phyloP scores from a whole-genome alignment of 2,888 invertebrate species.

The Eupeodes luniger region DNA sequence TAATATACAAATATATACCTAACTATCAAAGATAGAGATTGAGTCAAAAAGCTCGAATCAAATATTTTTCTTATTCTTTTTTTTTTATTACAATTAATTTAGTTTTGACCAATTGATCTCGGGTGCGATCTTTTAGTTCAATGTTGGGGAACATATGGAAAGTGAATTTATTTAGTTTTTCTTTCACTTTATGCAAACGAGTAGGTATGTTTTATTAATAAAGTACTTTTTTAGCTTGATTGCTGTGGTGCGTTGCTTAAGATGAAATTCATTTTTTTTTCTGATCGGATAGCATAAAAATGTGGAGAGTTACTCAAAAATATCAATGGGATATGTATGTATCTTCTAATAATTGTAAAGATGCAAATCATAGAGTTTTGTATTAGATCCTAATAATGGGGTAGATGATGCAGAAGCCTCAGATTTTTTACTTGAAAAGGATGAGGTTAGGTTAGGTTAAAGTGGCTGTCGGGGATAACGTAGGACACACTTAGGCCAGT shows the following conservation, averaged over 20 bases:
- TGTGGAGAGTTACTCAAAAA: not conserved
- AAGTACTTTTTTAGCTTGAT: too few relatives aligned
- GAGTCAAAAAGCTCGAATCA: constrained; percentile 35
- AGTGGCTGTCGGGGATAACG: too few relatives aligned
- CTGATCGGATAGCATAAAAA: not conserved
- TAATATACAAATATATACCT: not conserved
- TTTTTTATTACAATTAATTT: constrained; percentile 69
- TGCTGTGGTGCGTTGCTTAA: constrained; percentile 3
- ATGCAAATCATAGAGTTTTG: too few relatives aligned
- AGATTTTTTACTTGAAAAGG: too few relatives aligned
- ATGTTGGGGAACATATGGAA: constrained; percentile 49
- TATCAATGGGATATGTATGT: too few relatives aligned
- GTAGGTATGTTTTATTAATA: too few relatives aligned
- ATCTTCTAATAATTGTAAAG: too few relatives aligned
- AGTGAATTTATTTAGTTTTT: constrained; percentile 20
- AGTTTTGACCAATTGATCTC: constrained; percentile 73
- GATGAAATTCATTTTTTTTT: not conserved
- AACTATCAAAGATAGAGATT: constrained; percentile 35
- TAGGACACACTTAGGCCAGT: too few relatives aligned
- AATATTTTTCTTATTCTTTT: constrained; percentile 25
- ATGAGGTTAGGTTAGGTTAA: too few relatives aligned
- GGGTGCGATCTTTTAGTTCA: constrained; percentile 67
- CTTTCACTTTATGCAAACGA: not conserved
- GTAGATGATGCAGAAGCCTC: too few relatives aligned
- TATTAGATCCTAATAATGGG: too few relatives aligned